Evolutionary conservation across 2,888 invertebrate genomes (phyloP), one percentile per base, ranked within the genome.

Genomic region (Anticlea derivata): DNA sequence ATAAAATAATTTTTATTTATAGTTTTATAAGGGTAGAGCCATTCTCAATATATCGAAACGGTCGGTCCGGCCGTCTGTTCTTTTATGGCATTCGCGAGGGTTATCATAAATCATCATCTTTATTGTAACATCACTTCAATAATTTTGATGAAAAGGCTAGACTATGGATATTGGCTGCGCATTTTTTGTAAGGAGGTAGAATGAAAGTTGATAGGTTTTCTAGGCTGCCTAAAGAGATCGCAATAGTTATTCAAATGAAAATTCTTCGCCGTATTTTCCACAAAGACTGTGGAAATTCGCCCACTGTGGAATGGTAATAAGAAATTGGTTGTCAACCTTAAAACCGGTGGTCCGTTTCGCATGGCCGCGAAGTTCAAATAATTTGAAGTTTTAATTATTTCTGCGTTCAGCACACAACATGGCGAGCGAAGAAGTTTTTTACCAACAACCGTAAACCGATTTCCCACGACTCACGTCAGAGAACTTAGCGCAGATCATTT

Each of bases 31-130:
- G 58, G 61, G 58, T 58, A 50, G 40, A 44, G 43, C 47, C 43
- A 27, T 52, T 49, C 53, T 56, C 57, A 56, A 60, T 63, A 64
- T 61, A 55, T 53, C 24, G 55, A n/a, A 48, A 38, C 55, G 58
- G 58, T 38, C 30, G 50, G 43, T 38, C 44, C 44, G 51, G 40
- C 49, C 57, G 51, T 52, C 60, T 58, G 63, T 60, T 60, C 59
- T 60, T 61, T 73, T 73, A 73, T 64, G 59, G 62, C 65, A 55
- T 55, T 65, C 56, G 61, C 58, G 57, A 60, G 65, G 65, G 60
- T 65, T 61, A 63, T 61, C 73, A 65, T 76, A 75, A 76, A 76
- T 78, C 77, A 70, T 63, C 58, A 60, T 60, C 63, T 66, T 60
- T 65, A 61, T 66, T 52, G 55, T 52, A 50, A 59, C 57, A 61